Conservation (phyloP, 2,888 invertebrate species). For the Drosophila ustulata region DNA sequence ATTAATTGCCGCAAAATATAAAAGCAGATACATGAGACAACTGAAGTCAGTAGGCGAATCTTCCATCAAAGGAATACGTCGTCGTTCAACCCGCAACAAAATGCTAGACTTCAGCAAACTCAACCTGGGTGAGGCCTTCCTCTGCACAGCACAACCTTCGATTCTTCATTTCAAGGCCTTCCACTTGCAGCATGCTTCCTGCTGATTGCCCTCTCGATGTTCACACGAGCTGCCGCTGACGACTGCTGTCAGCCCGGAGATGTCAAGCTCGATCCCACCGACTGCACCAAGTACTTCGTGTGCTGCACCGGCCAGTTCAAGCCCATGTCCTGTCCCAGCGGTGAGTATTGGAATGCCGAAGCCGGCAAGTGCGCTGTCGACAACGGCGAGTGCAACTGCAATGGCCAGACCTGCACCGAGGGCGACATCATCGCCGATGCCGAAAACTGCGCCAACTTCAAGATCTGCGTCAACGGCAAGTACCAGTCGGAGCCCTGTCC, state of each 20-base stretch:
- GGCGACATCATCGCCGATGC: neutral
- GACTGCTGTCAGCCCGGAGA: slow-evolving; percentile 47
- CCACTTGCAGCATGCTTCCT: slow-evolving; percentile 23
- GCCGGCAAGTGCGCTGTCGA: neutral
- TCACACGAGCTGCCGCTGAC: slow-evolving; percentile 2
- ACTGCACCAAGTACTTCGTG: slow-evolving; percentile 46
- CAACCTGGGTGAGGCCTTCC: slow-evolving; percentile 26
- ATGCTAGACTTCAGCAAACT: slow-evolving; percentile 25
- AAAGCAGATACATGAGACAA: slow-evolving; percentile 25
- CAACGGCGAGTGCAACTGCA: slow-evolving; percentile 5
- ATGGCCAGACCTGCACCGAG: slow-evolving; percentile 1
- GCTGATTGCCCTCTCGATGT: slow-evolving; percentile 21
- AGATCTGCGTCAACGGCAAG: slow-evolving; percentile 1
- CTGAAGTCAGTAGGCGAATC: slow-evolving; percentile 32
- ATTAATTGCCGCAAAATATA: slow-evolving; percentile 54
- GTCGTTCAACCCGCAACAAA: slow-evolving; percentile 18
- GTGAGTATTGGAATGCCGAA: neutral
- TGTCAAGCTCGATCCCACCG: slow-evolving; percentile 23
- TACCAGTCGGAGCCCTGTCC: neutral
- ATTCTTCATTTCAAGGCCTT: neutral
- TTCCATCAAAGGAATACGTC: slow-evolving; percentile 31
- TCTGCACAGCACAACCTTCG: neutral
- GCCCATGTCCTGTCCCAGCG: slow-evolving; percentile 22
- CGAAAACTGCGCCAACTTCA: neutral
- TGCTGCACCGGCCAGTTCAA: slow-evolving; percentile 49